These are phyloP conservation scores for Brachionus manjavacas DNA, from an alignment of 1,140 invertebrate species.

Conservation along the genomic window DNA sequence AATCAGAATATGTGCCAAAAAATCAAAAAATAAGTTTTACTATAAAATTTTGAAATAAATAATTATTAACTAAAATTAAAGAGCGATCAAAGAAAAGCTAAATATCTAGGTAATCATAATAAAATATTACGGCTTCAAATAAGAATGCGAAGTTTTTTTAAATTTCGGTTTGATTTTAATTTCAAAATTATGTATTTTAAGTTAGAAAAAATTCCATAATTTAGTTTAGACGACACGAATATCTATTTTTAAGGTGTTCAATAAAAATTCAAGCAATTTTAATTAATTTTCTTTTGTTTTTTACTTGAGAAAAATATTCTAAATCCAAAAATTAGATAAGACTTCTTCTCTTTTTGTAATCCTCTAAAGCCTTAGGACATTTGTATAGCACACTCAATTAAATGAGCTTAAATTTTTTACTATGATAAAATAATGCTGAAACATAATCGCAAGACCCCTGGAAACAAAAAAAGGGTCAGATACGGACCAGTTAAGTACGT, in stretches of 20 bases:
- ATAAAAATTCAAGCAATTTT: not conserved
- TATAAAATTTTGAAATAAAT: not conserved
- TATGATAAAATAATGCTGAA: not conserved
- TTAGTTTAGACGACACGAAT: conserved; percentile 13
- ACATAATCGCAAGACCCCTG: not conserved
- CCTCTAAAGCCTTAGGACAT: not conserved
- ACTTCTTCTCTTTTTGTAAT: not conserved
- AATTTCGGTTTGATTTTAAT: not conserved
- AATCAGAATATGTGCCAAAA: not conserved
- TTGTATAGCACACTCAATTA: not conserved
- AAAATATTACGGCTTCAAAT: conserved; percentile 4
- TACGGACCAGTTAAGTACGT: conserved; percentile 2
- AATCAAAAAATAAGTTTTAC: not conserved
- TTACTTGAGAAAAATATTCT: not conserved
- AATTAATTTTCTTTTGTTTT: not conserved
- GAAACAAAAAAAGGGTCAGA: not conserved
- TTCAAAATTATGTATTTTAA: not conserved
- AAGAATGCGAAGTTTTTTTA: not conserved
- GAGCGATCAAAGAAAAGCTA: not conserved
- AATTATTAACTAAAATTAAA: not conserved
- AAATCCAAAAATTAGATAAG: not conserved
- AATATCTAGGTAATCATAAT: not conserved
- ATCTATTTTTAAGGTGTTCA: not conserved
- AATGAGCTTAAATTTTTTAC: not conserved
- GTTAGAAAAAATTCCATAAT: not conserved